Evolutionary conservation across 1,140 invertebrate genomes (phyloP), one percentile per base, ranked within the genome.

Genomic region (Tetramorium simillimum): DNA sequence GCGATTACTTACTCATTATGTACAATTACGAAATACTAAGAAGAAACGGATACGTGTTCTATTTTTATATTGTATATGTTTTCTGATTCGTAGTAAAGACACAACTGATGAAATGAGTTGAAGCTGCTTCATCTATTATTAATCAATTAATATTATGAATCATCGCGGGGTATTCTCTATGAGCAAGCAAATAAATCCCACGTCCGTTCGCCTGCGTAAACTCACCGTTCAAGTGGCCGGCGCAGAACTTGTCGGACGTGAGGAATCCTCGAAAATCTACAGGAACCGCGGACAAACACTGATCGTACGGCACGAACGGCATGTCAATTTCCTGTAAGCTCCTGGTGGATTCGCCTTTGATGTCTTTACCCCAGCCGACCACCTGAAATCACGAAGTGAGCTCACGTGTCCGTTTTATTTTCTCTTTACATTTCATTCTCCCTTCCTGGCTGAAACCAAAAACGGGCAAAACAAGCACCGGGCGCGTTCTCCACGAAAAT

Each of bases 221-320:
- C 85, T 89, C 58, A 93, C 90, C 92, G 49, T 93, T 93, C 46
- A 88, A 65, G 24, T 78, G 85, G 10, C 90, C 92, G 73, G 92
- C 92, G 37, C 92, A 93, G 51, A 93, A 93, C 60, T 93, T 93
- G 65, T 93, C 92, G 10, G 85, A 56, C 9, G 91, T 93, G 43
- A 93, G 86, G 51, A 60, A 93, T 24, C 86, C 89, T 18, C 75
- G 80, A 65, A 93, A 93, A 60, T 92, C 89, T 18, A n/a, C 2
- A 7, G 89, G 90, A 40, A 93, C 90, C 10, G 65, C 60, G 12
- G 88, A 78, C 18, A 87, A 49, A 88, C 92, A 93, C 28, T 90
- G 78, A 33, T 82, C 58, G 21, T 88, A 92, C 2, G 86, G 82
- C n/a, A 93, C 67, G 56, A 84, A 93, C 14, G 90, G 90, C 69